Evolutionary conservation across 1,140 invertebrate species (phyloP).

Genomic region (Littorina saxatilis): DNA sequence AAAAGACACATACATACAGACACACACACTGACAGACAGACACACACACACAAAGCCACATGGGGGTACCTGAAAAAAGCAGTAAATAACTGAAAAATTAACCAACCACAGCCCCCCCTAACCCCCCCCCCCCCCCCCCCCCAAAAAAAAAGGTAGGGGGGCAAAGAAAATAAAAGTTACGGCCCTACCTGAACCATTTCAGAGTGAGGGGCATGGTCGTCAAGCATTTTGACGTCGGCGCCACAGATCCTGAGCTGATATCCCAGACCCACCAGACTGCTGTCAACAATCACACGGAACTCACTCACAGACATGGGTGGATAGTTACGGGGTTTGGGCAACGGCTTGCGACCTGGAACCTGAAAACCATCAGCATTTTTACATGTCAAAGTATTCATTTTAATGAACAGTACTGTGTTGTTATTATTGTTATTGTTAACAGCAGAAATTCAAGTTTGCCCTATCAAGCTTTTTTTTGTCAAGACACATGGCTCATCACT

Average conservation of each 20-base stretch:
- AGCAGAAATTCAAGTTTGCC: too few relatives aligned
- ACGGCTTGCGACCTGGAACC: not conserved
- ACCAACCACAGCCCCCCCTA: too few relatives aligned
- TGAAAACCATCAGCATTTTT: not conserved
- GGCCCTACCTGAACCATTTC: conserved; percentile 76
- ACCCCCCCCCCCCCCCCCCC: too few relatives aligned
- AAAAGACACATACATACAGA: not conserved
- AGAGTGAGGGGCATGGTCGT: conserved; percentile 76
- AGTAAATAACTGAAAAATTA: too few relatives aligned
- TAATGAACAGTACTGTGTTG: too few relatives aligned
- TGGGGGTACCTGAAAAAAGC: too few relatives aligned
- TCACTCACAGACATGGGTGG: conserved; percentile 56
- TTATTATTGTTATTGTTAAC: too few relatives aligned
- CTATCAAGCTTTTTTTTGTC: too few relatives aligned
- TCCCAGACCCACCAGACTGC: conserved; percentile 77
- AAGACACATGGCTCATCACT: too few relatives aligned
- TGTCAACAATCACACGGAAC: conserved; percentile 75
- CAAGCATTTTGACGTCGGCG: conserved; percentile 80
- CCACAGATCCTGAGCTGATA: conserved; percentile 82
- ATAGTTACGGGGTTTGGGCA: conserved; percentile 1
- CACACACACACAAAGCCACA: not conserved
- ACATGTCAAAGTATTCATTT: too few relatives aligned
- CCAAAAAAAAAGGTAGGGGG: too few relatives aligned
- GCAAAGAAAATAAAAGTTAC: too few relatives aligned
- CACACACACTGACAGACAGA: not conserved